These are phyloP conservation scores for Contarinia nasturtii DNA, from an alignment of 1,140 invertebrate species.

Conservation along the genomic window DNA sequence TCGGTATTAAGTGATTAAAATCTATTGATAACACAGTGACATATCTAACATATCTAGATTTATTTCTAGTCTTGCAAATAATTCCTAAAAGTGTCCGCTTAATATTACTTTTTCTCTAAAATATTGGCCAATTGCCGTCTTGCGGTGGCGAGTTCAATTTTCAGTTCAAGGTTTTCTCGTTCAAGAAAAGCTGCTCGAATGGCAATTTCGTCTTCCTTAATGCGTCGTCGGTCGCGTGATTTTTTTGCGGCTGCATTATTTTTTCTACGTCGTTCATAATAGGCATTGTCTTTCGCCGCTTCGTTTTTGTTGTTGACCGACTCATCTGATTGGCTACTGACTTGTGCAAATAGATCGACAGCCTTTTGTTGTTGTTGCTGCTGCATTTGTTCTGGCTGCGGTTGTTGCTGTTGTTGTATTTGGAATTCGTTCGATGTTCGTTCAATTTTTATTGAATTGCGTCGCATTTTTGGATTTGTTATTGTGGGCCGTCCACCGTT, in stretches of 20 bases:
- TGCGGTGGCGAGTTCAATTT: constrained; percentile 35
- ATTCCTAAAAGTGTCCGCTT: no score
- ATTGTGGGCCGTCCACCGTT: constrained; percentile 30
- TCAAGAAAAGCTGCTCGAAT: constrained; percentile 73
- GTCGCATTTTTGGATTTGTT: constrained; percentile 45
- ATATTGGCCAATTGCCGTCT: constrained; percentile 17
- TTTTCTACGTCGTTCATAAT: constrained; percentile 71
- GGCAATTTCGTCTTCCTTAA: constrained; percentile 84
- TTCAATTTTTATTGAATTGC: constrained; percentile 15
- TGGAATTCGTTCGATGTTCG: constrained; percentile 9
- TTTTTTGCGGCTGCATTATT: constrained; percentile 94
- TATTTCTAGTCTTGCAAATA: no score
- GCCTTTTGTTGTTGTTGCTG: constrained; percentile 1
- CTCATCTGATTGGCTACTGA: no score
- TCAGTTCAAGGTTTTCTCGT: constrained; percentile 51
- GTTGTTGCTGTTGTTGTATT: no score
- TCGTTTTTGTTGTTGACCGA: no score
- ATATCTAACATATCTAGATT: no score
- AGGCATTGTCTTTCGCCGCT: constrained; percentile 46
- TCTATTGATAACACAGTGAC: no score
- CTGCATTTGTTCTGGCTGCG: no score
- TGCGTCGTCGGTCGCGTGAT: constrained; percentile 70
- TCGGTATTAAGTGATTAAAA: no score
- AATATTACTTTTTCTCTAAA: background rate
- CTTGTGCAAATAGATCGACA: background rate